Conservation (phyloP, 2,888 invertebrate species). For the Matsumyia berberina region DNA sequence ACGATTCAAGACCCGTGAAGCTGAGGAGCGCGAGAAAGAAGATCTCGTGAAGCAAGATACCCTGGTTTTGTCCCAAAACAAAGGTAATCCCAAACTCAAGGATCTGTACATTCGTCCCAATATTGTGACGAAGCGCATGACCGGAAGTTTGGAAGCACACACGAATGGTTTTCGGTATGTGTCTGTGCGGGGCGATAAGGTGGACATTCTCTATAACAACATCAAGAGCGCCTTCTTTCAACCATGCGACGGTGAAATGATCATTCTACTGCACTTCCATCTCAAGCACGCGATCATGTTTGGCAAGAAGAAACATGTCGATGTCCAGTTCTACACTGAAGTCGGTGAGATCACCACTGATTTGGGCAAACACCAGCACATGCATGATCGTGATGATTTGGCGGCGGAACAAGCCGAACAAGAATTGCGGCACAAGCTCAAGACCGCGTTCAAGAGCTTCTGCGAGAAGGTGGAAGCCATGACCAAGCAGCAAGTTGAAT, state of each 20-base stretch:
- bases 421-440: constrained; percentile 97
- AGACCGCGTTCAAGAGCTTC: constrained; percentile 99
- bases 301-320: constrained; percentile 99
- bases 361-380: constrained; percentile 99
- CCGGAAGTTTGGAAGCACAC: constrained; percentile 96
- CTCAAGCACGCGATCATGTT: constrained; percentile 99
- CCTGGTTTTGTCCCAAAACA: constrained; percentile 95
- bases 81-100: constrained; percentile 98
- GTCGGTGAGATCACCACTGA: constrained; percentile 99
- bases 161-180: constrained; percentile 98
- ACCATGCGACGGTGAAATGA: constrained; percentile 99
- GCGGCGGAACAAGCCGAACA: constrained; percentile 99
- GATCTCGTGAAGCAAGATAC: constrained; percentile 99
- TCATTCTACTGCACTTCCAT: constrained; percentile 99
- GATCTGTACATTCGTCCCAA: constrained; percentile 99
- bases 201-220: constrained; percentile 99
- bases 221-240: constrained; percentile 99
- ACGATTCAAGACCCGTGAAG: constrained; percentile 98
- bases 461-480: constrained; percentile 98
- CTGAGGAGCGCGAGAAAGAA: constrained; percentile 99
- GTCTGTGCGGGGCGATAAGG: constrained; percentile 99
- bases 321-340: constrained; percentile 99
- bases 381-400: constrained; percentile 99
- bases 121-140: constrained; percentile 98
- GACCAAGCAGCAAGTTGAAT: constrained; percentile 98